These are phyloP conservation scores for western clawed frog (Xenopus tropicalis) DNA, from an alignment of 2,113 vertebrate genomes.

Conservation along the genomic window UCB_Xtro_10.0 CM004444.2:131600001-131600500, in stretches of 20 bases:
- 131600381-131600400: constrained; percentile 66
- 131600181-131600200: constrained; percentile 47
- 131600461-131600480: too few species aligned
- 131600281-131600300: constrained; percentile 57
- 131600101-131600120: constrained; percentile 52
- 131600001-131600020: too few species aligned
- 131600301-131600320: constrained; percentile 50
- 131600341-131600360: constrained; percentile 67
- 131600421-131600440: constrained; percentile 71
- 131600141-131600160: constrained; percentile 44
- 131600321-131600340: constrained; percentile 68
- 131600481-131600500: too few species aligned
- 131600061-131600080: constrained; percentile 17
- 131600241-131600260: constrained; percentile 48
- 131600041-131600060: constrained; percentile 25
- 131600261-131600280: constrained; percentile 53
- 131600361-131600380: constrained; percentile 67
- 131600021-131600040: constrained; percentile 6
- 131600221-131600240: constrained; percentile 52
- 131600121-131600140: constrained; percentile 44
- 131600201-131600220: constrained; percentile 53
- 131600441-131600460: constrained; percentile 55
- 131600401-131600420: constrained; percentile 75
- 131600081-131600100: constrained; percentile 13
- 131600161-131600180: constrained; percentile 45